Evolutionary conservation across 1,140 invertebrate species (phyloP).

Genomic region (Ctenoplectra terminalis): DNA sequence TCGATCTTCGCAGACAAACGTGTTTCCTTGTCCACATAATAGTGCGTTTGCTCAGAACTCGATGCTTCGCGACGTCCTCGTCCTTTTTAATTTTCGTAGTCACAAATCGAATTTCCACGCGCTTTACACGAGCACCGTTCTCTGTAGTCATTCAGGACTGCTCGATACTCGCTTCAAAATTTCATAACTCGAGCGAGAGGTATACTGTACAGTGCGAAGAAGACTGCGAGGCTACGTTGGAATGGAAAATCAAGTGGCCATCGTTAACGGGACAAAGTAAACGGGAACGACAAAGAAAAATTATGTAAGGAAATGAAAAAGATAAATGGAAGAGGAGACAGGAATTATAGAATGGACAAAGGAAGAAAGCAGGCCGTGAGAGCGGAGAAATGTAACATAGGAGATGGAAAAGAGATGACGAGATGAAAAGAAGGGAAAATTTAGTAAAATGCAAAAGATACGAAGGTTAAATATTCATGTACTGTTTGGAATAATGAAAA

Average conservation of each 20-base stretch:
- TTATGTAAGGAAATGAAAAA: too few species aligned
- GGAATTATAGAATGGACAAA: too few species aligned
- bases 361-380: too few species aligned
- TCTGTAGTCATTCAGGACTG: background rate
- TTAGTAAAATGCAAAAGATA: too few species aligned
- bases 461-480: too few species aligned
- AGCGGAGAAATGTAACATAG: too few species aligned
- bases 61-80: background rate
- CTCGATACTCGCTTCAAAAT: background rate
- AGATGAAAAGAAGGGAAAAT: too few species aligned
- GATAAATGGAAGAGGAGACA: too few species aligned
- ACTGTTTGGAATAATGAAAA: background rate
- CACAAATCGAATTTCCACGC: background rate
- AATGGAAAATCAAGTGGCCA: background rate
- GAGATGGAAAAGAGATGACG: too few species aligned
- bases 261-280: too few species aligned
- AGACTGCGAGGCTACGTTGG: background rate
- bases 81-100: background rate
- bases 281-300: too few species aligned
- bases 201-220: background rate
- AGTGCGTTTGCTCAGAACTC: background rate
- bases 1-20: background rate
- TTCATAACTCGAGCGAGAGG: background rate
- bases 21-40: background rate
- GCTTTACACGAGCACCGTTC: background rate